These are phyloP conservation scores for Physocephala rufipes DNA, from an alignment of 2,888 invertebrate genomes.

Conservation along the genomic window DNA sequence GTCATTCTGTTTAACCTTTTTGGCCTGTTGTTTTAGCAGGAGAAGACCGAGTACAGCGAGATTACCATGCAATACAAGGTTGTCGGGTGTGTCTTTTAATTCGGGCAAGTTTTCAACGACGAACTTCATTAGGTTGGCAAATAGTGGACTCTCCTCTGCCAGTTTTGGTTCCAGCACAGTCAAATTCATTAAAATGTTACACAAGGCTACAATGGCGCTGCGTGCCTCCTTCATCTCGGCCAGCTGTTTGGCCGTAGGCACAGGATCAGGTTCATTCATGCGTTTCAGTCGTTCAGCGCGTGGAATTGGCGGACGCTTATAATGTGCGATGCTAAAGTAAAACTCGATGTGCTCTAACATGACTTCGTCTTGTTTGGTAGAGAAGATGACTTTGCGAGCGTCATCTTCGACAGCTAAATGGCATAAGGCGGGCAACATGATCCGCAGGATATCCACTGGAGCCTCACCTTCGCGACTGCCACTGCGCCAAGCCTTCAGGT, in stretches of 20 bases:
- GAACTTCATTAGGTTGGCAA: conserved; percentile 83
- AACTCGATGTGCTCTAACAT: conserved; percentile 81
- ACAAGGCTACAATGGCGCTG: conserved; percentile 85
- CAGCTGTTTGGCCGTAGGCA: conserved; percentile 76
- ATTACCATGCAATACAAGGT: conserved; percentile 86
- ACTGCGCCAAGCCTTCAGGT: conserved; percentile 73
- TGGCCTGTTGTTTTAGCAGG: conserved; percentile 83
- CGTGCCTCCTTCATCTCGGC: conserved; percentile 87
- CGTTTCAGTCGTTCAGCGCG: conserved; percentile 81
- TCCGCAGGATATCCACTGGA: conserved; percentile 77
- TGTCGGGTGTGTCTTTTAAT: conserved; percentile 82
- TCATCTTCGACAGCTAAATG: conserved; percentile 92
- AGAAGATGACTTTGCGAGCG: conserved; percentile 80
- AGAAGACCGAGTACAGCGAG: conserved; percentile 83
- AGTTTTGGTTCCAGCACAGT: conserved; percentile 87
- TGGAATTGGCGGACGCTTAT: conserved; percentile 83
- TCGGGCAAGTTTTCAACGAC: conserved; percentile 86
- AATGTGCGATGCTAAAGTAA: conserved; percentile 88
- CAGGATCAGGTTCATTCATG: conserved; percentile 78
- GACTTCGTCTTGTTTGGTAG: conserved; percentile 81
- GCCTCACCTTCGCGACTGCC: conserved; percentile 71
- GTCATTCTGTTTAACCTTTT: conserved; percentile 85
- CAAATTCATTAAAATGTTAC: conserved; percentile 92
- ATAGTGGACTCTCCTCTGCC: conserved; percentile 80
- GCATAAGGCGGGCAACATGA: conserved; percentile 88